phyloP scores from a whole-genome alignment of 2,797 vertebrate genomes.

The Xenopus petersii region DNA sequence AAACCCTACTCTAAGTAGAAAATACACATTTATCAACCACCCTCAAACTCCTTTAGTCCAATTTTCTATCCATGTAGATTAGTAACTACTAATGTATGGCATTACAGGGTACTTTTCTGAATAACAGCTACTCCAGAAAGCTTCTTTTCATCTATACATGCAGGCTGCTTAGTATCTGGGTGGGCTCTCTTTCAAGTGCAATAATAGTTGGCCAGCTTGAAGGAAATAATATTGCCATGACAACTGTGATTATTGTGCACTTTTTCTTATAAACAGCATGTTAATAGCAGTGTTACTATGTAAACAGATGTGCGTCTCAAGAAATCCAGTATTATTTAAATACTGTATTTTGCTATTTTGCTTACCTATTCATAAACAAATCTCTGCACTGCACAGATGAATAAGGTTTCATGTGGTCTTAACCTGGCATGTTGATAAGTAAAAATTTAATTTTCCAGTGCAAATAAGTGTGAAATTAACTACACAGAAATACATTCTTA shows the following conservation, averaged over 20 bases:
- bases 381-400: conserved; percentile 49
- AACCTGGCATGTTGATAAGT: conserved; percentile 72
- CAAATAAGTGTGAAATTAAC: conserved; percentile 87
- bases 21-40: too few relatives aligned
- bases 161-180: too few relatives aligned
- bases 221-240: too few relatives aligned
- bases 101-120: too few relatives aligned
- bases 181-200: too few relatives aligned
- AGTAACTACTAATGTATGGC: too few relatives aligned
- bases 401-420: conserved; percentile 51
- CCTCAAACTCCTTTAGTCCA: too few relatives aligned
- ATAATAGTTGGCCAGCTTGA: not conserved
- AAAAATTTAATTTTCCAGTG: conserved; percentile 83
- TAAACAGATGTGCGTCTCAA: conserved; percentile 12
- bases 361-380: conserved; percentile 46
- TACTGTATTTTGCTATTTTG: conserved; percentile 25
- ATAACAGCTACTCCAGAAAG: too few relatives aligned
- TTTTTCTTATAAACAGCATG: not conserved
- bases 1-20: too few relatives aligned
- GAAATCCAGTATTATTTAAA: conserved; percentile 34
- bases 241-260: too few relatives aligned
- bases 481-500: conserved; percentile 67
- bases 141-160: too few relatives aligned
- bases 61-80: too few relatives aligned
- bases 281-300: conserved; percentile 1